These are phyloP conservation scores for Drosophila nr. medialis DNA, from an alignment of 2,888 invertebrate genomes.

Conservation along the genomic window DNA sequence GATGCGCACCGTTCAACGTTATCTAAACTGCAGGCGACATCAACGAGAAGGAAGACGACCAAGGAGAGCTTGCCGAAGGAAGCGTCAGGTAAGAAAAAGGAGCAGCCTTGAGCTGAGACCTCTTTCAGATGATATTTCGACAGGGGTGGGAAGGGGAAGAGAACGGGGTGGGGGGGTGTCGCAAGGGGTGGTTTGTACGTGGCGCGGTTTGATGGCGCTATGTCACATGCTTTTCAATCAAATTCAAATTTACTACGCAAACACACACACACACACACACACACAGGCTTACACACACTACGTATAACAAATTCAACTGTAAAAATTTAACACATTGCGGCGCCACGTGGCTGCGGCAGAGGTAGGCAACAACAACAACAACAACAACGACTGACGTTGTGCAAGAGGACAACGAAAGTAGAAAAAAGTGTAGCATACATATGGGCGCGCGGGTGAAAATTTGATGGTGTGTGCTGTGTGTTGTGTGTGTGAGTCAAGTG, in stretches of 20 bases:
- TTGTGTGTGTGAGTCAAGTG: conserved; percentile 34
- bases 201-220: conserved; percentile 41
- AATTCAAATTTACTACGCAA: conserved; percentile 79
- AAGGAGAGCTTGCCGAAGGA: conserved; percentile 41
- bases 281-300: conserved; percentile 17
- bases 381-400: conserved; percentile 18
- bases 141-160: neutral
- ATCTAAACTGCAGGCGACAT: conserved; percentile 75
- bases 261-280: conserved; percentile 31
- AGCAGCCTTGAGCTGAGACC: conserved; percentile 32
- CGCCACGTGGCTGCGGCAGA: conserved; percentile 57
- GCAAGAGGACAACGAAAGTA: conserved; percentile 40
- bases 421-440: conserved; percentile 58
- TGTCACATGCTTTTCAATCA: conserved; percentile 80
- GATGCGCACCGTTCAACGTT: conserved; percentile 76
- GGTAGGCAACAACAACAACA: neutral
- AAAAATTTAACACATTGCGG: conserved; percentile 82
- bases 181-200: neutral
- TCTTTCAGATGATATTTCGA: conserved; percentile 22
- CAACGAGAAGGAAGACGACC: neutral
- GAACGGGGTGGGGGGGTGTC: neutral
- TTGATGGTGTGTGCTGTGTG: conserved; percentile 6
- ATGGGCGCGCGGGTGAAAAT: conserved; percentile 52
- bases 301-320: conserved; percentile 79
- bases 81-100: conserved; percentile 51